Conservation (phyloP, 2,888 invertebrate species). For the Euzophera pinguis region DNA sequence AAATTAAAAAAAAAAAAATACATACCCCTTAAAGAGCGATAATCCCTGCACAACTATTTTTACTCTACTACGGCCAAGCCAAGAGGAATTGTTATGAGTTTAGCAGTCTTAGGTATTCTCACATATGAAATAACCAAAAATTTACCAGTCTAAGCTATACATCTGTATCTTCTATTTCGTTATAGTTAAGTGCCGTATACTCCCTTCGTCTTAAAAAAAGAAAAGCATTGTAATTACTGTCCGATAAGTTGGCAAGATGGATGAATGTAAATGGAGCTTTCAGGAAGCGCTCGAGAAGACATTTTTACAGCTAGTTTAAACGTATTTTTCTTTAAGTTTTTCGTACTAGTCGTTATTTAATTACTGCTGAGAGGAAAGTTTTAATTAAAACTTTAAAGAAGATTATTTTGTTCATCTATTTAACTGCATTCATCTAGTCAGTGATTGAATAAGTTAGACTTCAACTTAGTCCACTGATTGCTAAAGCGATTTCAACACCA, state of each 20-base stretch:
- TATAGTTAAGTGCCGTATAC: slow-evolving; percentile 25
- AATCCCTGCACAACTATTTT: too few relatives aligned
- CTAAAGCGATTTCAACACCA: background rate
- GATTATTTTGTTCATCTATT: too few relatives aligned
- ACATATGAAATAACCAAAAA: background rate
- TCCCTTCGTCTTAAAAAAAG: slow-evolving; percentile 7
- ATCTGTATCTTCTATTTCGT: background rate
- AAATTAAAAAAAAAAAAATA: too few relatives aligned
- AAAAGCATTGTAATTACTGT: slow-evolving; percentile 1
- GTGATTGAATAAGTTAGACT: too few relatives aligned
- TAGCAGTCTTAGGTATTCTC: too few relatives aligned
- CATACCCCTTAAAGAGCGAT: too few relatives aligned
- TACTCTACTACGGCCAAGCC: too few relatives aligned
- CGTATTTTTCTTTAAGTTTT: background rate
- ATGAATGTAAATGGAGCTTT: slow-evolving; percentile 8
- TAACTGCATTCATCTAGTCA: too few relatives aligned
- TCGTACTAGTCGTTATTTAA: background rate
- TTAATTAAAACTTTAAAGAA: too few relatives aligned
- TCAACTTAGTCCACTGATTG: background rate
- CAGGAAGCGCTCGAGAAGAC: background rate
- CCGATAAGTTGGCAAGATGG: slow-evolving; percentile 6
- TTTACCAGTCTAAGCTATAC: background rate
- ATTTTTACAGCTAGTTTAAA: background rate
- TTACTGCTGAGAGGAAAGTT: background rate
- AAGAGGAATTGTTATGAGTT: too few relatives aligned